Conservation (phyloP, 2,888 invertebrate species). For the Mesochorus sp. region DNA sequence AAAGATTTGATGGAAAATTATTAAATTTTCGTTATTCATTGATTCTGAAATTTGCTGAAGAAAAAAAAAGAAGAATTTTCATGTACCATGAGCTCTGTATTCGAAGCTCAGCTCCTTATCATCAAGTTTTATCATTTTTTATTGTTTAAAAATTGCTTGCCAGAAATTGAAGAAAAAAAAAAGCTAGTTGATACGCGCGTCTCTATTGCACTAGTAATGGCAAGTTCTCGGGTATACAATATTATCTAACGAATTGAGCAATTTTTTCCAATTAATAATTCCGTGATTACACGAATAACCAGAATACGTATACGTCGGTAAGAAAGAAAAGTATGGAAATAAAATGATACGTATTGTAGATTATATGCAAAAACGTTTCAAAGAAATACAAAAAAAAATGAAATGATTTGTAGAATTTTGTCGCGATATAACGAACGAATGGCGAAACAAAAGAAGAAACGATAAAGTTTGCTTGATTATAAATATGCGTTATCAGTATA, state of each 20-base stretch:
- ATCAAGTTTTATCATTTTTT: not conserved
- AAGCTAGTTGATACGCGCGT: not conserved
- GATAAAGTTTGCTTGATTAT: slow-evolving; percentile 1
- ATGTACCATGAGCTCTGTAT: not conserved
- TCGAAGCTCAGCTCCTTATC: not conserved
- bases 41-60: not conserved
- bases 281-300: not conserved
- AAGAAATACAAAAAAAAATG: too few species aligned
- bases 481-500: not conserved
- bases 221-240: not conserved
- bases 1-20: not conserved
- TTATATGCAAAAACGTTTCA: not conserved
- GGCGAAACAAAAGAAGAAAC: too few species aligned
- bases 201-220: not conserved
- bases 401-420: too few species aligned
- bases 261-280: not conserved
- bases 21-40: slow-evolving; percentile 24
- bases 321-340: not conserved
- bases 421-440: too few species aligned
- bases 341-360: not conserved
- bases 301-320: not conserved
- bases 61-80: not conserved
- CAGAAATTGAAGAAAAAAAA: not conserved
- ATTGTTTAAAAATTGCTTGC: slow-evolving; percentile 15
- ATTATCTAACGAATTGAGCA: slow-evolving; percentile 5